phyloP scores from a whole-genome alignment of 2,113 vertebrate species.

The Lamprotornis superbus region DNA sequence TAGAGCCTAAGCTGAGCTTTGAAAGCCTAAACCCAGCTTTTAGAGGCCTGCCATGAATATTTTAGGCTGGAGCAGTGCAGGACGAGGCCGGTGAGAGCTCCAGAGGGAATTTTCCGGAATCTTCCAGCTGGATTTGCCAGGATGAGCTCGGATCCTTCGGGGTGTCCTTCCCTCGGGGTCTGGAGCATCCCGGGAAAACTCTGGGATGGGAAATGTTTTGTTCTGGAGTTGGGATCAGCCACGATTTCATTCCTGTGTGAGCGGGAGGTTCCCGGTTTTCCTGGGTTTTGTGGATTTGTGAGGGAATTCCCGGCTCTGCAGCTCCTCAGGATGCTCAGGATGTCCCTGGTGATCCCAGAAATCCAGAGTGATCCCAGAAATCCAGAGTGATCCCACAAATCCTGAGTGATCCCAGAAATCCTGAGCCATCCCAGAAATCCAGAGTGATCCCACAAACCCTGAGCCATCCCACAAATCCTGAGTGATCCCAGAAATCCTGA shows the following conservation, averaged over 20 bases:
- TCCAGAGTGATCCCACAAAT: neutral
- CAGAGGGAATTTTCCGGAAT: neutral
- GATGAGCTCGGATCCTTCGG: accelerated
- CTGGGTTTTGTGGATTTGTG: accelerated
- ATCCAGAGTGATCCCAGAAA: too few species aligned
- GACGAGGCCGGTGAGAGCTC: neutral
- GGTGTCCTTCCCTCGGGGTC: neutral
- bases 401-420: neutral
- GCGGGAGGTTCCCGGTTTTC: neutral
- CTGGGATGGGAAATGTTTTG: neutral
- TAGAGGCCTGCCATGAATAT: neutral
- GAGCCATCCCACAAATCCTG: neutral
- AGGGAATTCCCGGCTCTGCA: neutral
- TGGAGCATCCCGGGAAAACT: neutral
- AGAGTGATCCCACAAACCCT: too few species aligned
- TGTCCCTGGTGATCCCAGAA: neutral
- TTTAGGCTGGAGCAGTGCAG: neutral
- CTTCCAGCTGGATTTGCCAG: neutral
- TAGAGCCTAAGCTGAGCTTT: too few species aligned
- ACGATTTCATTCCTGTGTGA: neutral
- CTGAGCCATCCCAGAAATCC: neutral
- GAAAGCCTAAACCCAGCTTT: accelerated
- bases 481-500: too few species aligned
- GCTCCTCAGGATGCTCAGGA: neutral
- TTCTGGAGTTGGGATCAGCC: neutral